phyloP scores from a whole-genome alignment of 2,888 invertebrate genomes.

The Augiades crinisus region DNA sequence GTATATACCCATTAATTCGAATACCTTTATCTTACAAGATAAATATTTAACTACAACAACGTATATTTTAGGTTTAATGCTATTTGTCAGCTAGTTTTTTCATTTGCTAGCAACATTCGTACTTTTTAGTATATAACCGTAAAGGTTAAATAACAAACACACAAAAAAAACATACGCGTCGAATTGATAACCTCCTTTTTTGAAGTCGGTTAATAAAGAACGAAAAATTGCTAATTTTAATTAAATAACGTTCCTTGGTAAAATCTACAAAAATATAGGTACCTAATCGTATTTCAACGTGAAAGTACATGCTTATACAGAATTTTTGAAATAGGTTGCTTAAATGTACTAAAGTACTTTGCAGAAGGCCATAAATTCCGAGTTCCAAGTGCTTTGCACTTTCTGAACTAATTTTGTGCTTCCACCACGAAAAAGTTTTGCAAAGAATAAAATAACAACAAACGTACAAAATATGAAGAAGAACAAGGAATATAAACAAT shows the following conservation, averaged over 20 bases:
- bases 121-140: too few relatives aligned
- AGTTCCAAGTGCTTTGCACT: slow-evolving; percentile 23
- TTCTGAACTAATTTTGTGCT: slow-evolving; percentile 23
- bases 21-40: too few relatives aligned
- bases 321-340: not conserved
- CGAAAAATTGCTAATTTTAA: not conserved
- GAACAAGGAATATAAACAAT: not conserved
- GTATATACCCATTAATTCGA: too few relatives aligned
- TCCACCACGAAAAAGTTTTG: slow-evolving; percentile 18
- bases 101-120: too few relatives aligned
- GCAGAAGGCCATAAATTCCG: slow-evolving; percentile 18
- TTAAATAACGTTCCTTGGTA: too few relatives aligned
- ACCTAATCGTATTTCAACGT: not conserved
- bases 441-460: slow-evolving; percentile 17
- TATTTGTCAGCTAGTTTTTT: too few relatives aligned
- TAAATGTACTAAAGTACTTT: slow-evolving; percentile 15
- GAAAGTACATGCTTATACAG: not conserved
- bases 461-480: slow-evolving; percentile 4
- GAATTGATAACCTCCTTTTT: too few relatives aligned
- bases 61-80: too few relatives aligned
- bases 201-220: too few relatives aligned
- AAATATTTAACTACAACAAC: too few relatives aligned
- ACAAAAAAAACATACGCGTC: too few relatives aligned
- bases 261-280: not conserved
- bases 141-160: too few relatives aligned